These are phyloP conservation scores for Uria aalge DNA, from an alignment of 2,113 vertebrate genomes.

Conservation along the genomic window DNA sequence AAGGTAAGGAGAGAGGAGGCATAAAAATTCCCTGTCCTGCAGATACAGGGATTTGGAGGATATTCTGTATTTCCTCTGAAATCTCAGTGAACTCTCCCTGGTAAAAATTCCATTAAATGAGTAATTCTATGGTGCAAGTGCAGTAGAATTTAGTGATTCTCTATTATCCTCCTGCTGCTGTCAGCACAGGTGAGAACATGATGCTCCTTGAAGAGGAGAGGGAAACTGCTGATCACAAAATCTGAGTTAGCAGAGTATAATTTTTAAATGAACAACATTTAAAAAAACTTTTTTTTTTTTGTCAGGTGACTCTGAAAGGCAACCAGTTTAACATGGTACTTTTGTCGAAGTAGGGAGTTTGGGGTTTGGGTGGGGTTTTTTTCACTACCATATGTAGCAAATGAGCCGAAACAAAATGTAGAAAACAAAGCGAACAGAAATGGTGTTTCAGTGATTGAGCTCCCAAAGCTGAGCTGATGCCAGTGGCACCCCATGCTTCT, in stretches of 20 bases:
- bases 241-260: background rate
- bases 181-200: background rate
- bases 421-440: background rate
- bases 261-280: background rate
- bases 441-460: background rate
- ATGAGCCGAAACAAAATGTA: background rate
- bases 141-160: background rate
- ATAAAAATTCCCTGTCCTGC: background rate
- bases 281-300: background rate
- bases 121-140: background rate
- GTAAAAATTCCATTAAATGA: background rate
- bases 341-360: background rate
- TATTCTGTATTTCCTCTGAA: background rate
- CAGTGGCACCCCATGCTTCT: background rate
- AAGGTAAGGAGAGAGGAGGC: background rate
- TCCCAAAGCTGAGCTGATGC: constrained; percentile 1
- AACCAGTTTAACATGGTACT: background rate
- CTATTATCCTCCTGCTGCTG: background rate
- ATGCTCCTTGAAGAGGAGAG: background rate
- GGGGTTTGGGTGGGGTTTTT: background rate
- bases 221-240: background rate
- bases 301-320: background rate
- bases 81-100: background rate
- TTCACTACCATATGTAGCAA: background rate
- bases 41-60: background rate